Conservation (phyloP, 2,797 vertebrate species). For the Allobates femoralis region DNA sequence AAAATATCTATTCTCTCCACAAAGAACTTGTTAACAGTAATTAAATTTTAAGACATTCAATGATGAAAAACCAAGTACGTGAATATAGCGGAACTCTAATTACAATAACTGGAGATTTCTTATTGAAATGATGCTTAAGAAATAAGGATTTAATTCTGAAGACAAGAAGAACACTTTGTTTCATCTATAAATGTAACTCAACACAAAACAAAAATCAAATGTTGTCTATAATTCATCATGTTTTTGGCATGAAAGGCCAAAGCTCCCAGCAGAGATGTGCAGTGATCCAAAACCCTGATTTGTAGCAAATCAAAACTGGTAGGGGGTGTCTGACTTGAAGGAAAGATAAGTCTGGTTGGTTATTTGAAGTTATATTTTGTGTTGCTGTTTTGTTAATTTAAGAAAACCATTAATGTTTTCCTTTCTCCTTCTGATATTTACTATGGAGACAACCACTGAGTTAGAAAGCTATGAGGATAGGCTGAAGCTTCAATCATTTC, state of each 20-base stretch:
- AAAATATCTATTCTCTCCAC: constrained; percentile 74
- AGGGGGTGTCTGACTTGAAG: neutral
- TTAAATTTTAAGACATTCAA: constrained; percentile 77
- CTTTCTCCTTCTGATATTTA: too few species aligned
- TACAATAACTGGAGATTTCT: constrained; percentile 67
- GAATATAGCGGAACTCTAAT: constrained; percentile 72
- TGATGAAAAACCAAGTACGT: constrained; percentile 69
- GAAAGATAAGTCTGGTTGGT: neutral
- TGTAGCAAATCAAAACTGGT: constrained; percentile 3
- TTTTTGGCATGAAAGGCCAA: constrained; percentile 5
- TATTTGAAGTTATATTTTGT: neutral
- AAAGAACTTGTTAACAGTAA: constrained; percentile 78
- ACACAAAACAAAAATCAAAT: constrained; percentile 29
- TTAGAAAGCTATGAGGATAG: neutral
- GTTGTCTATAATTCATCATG: constrained; percentile 5
- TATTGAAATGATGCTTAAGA: constrained; percentile 72
- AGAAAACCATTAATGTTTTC: neutral
- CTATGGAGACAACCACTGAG: neutral
- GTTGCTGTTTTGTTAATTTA: neutral
- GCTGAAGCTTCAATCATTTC: too few species aligned
- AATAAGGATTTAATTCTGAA: constrained; percentile 70
- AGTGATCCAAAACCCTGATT: constrained; percentile 13
- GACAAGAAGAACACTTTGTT: constrained; percentile 6
- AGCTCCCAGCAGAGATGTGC: constrained; percentile 3
- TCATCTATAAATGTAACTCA: neutral